phyloP scores from a whole-genome alignment of 2,888 invertebrate species.

The Apeira syringaria region DNA sequence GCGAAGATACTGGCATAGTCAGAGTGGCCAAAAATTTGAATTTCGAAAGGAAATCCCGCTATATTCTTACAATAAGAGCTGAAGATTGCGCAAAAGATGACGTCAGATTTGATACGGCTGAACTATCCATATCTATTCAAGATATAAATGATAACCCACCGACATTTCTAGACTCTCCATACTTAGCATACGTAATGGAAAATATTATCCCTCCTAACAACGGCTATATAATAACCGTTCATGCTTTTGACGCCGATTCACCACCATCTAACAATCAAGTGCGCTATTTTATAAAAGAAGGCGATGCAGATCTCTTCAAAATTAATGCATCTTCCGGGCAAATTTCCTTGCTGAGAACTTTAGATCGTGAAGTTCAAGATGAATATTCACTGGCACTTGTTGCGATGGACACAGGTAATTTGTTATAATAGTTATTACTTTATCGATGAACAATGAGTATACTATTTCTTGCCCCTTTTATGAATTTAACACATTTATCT shows the following conservation, averaged over 20 bases:
- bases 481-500: no score
- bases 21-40: slow-evolving; percentile 96
- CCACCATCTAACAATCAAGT: slow-evolving; percentile 95
- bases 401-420: slow-evolving; percentile 96
- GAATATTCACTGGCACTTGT: slow-evolving; percentile 94
- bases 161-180: slow-evolving; percentile 96
- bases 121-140: slow-evolving; percentile 92
- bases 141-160: slow-evolving; percentile 98
- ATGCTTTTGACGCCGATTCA: slow-evolving; percentile 95
- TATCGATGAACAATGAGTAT: no score
- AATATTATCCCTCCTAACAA: slow-evolving; percentile 92
- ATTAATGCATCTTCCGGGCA: slow-evolving; percentile 97
- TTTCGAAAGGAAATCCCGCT: slow-evolving; percentile 94
- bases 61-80: slow-evolving; percentile 92
- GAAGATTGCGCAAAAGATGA: slow-evolving; percentile 93
- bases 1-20: slow-evolving; percentile 95
- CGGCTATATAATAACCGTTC: slow-evolving; percentile 92
- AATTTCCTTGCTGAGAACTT: slow-evolving; percentile 91
- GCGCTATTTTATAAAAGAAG: slow-evolving; percentile 96
- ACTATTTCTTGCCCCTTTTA: no score
- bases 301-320: slow-evolving; percentile 94
- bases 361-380: slow-evolving; percentile 93
- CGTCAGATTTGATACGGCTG: slow-evolving; percentile 89
- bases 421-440: no score
- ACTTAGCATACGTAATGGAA: slow-evolving; percentile 96